These are phyloP conservation scores for Caenorhabditis sp. DNA, from an alignment of 2,888 invertebrate species.

Conservation along the genomic window DNA sequence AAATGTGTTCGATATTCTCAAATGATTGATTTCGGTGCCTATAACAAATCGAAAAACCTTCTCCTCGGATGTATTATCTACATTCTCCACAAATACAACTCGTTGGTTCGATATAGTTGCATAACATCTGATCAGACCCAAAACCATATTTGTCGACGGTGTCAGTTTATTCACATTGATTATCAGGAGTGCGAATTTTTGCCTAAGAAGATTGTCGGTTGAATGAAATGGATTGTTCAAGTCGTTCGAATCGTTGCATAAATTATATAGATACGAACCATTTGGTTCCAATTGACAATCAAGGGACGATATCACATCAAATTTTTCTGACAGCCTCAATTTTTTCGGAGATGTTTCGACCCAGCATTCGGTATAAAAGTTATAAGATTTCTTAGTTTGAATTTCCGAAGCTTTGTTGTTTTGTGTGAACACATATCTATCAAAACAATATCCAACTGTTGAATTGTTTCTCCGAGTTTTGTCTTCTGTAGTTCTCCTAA, in stretches of 20 bases:
- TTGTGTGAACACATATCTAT: constrained; percentile 15
- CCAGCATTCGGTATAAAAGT: constrained; percentile 10
- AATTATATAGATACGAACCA: neutral
- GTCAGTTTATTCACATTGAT: constrained; percentile 8
- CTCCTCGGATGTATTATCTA: constrained; percentile 3
- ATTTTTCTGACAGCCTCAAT: neutral
- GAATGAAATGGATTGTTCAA: constrained; percentile 14
- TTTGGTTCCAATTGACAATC: neutral
- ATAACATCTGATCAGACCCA: constrained; percentile 24
- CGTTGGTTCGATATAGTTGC: constrained; percentile 6
- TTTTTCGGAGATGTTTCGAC: neutral
- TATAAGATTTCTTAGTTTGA: neutral
- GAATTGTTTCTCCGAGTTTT: constrained; percentile 7
- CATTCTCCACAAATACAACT: constrained; percentile 26
- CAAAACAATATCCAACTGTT: constrained; percentile 45
- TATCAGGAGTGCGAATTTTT: neutral
- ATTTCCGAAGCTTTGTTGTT: neutral
- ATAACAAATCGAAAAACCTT: constrained; percentile 3
- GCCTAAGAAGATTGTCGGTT: neutral
- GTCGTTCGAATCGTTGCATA: neutral
- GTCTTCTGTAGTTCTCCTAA: constrained; percentile 4
- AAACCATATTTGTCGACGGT: constrained; percentile 7
- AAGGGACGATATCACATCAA: neutral
- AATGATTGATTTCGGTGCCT: neutral
- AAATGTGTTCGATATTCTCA: neutral